Percentiles rank a stretch among this genome's conserved stretches.
Conservation (phyloP, 2,888 invertebrate genomes). For the Caenorhabditis drosophilae region DNA sequence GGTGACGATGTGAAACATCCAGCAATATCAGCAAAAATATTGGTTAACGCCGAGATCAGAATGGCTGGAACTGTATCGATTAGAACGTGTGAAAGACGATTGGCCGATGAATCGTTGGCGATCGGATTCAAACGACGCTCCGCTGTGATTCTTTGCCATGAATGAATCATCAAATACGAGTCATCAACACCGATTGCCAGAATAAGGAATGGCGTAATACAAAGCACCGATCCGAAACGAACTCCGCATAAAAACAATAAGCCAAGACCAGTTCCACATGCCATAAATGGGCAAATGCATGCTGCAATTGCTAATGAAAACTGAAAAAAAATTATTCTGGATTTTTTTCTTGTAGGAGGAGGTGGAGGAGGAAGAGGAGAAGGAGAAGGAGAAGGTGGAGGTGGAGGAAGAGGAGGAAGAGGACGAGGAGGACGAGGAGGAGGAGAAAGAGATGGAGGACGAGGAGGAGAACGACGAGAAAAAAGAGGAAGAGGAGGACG, state of each 20-base stretch:
- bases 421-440: too few species aligned
- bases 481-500: too few species aligned
- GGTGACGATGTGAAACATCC: slow-evolving; percentile 64
- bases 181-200: slow-evolving; percentile 64
- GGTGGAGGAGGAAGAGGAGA: too few species aligned
- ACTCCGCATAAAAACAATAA: slow-evolving; percentile 58
- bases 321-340: slow-evolving; percentile 16
- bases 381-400: too few species aligned
- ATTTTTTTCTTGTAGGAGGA: neutral
- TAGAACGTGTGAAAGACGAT: slow-evolving; percentile 54
- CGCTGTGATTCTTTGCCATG: slow-evolving; percentile 60
- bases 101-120: slow-evolving; percentile 47
- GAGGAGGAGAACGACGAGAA: too few species aligned
- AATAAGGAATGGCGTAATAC: slow-evolving; percentile 63
- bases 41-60: slow-evolving; percentile 63
- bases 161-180: slow-evolving; percentile 66
- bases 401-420: too few species aligned
- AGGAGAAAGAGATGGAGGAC: too few species aligned
- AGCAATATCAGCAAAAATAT: slow-evolving; percentile 63
- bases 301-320: slow-evolving; percentile 60
- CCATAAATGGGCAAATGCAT: slow-evolving; percentile 66
- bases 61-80: slow-evolving; percentile 66
- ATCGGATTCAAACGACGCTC: slow-evolving; percentile 39
- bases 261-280: slow-evolving; percentile 64
- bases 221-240: slow-evolving; percentile 60